Percentiles rank a stretch among this genome's conserved stretches.
phyloP scores from a whole-genome alignment of 2,113 vertebrate species.

The Coracopsis vasa region DNA sequence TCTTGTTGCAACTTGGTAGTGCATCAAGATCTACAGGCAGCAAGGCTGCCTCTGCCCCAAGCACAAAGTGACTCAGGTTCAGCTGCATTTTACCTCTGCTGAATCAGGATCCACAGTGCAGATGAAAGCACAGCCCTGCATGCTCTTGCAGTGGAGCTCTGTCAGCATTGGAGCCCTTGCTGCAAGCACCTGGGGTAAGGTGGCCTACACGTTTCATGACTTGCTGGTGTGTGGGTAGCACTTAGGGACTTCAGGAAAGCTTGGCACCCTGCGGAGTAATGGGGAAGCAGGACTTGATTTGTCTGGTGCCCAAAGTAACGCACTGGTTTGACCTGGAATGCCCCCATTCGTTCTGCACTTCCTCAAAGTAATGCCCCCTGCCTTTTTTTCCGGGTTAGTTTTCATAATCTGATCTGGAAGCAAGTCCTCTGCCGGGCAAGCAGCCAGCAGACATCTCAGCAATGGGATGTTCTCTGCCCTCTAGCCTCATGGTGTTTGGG shows the following conservation, averaged over 20 bases:
- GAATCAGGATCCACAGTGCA: background rate
- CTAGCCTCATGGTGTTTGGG: rapidly evolving
- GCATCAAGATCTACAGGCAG: background rate
- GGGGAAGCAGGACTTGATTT: background rate
- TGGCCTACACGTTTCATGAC: rapidly evolving
- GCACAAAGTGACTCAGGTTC: rapidly evolving
- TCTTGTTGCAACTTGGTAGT: background rate
- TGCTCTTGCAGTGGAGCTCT: background rate
- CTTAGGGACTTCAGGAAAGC: background rate
- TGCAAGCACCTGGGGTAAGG: too few relatives aligned
- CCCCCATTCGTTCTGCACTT: rapidly evolving
- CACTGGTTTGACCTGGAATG: background rate
- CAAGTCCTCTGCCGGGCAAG: background rate
- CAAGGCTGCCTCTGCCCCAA: rapidly evolving
- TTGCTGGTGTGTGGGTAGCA: background rate
- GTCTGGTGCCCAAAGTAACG: background rate
- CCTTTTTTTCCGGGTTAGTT: rapidly evolving
- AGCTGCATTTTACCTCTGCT: background rate
- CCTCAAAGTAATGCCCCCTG: background rate
- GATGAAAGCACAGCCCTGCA: background rate
- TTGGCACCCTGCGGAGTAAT: rapidly evolving
- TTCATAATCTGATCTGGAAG: background rate
- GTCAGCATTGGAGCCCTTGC: background rate
- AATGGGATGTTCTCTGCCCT: background rate
- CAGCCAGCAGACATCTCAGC: background rate